Conservation (phyloP, 2,888 invertebrate genomes). For the Meta bourneti region DNA sequence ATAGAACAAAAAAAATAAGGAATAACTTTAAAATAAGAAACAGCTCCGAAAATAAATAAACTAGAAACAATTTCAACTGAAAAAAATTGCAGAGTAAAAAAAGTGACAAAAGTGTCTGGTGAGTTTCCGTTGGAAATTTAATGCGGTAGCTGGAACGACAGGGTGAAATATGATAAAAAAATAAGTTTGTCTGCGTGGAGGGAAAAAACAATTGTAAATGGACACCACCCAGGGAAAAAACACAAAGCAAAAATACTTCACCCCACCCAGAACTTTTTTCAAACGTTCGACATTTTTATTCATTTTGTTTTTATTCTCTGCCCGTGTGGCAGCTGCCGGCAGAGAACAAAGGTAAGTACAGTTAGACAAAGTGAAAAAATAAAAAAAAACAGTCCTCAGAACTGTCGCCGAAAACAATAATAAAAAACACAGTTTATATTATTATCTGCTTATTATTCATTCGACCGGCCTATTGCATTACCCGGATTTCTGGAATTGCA, state of each 20-base stretch:
- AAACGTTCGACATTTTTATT: constrained; percentile 23
- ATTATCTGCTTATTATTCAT: constrained; percentile 43
- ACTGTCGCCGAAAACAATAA: constrained; percentile 1
- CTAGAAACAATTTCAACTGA: constrained; percentile 3
- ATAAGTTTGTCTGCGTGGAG: constrained; percentile 7
- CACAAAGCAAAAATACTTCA: constrained; percentile 36
- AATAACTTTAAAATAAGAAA: background rate
- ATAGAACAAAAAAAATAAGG: background rate
- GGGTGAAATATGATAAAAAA: constrained; percentile 32
- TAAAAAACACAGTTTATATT: constrained; percentile 36
- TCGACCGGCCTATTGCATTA: constrained; percentile 20
- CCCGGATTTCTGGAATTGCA: constrained; percentile 56
- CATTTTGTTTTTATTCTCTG: constrained; percentile 7
- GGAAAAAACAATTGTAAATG: constrained; percentile 51
- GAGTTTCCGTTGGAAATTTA: constrained; percentile 51
- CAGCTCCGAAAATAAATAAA: background rate
- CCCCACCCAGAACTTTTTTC: constrained; percentile 33
- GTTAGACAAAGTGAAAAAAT: constrained; percentile 31
- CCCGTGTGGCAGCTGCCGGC: constrained; percentile 39
- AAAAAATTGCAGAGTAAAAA: constrained; percentile 9
- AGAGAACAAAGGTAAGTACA: constrained; percentile 31
- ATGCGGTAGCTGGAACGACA: constrained; percentile 26
- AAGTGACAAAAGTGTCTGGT: constrained; percentile 41
- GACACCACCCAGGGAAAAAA: constrained; percentile 49
- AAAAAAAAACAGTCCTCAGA: background rate